phyloP scores from a whole-genome alignment of 2,113 vertebrate species.

The Haemorhous mexicanus region DNA sequence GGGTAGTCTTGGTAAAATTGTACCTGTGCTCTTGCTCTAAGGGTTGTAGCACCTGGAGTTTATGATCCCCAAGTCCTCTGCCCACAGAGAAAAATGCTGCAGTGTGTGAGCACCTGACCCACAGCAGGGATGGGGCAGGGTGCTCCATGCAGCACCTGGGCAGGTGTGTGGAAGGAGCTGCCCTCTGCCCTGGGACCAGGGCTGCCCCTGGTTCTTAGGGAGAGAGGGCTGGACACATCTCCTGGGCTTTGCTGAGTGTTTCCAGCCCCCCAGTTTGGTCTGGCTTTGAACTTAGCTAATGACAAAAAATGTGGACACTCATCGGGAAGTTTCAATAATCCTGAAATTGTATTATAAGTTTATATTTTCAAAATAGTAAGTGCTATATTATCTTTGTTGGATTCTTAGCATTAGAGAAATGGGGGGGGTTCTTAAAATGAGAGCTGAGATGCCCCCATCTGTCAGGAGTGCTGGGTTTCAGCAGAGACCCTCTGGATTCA shows the following conservation, averaged over 20 bases:
- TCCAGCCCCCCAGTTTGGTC: not conserved
- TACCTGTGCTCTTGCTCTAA: not conserved
- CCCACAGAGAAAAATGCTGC: not conserved
- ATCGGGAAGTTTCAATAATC: not conserved
- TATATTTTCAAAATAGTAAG: not conserved
- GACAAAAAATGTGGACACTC: not conserved
- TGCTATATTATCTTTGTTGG: not conserved
- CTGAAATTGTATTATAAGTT: not conserved
- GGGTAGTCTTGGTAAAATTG: rapidly evolving
- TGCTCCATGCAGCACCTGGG: not conserved
- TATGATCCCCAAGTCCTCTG: not conserved
- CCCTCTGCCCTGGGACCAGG: not conserved
- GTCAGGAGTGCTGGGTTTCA: not conserved
- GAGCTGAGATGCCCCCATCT: not conserved
- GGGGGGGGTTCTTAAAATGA: rapidly evolving
- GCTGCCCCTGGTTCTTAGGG: not conserved
- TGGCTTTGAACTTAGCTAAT: not conserved
- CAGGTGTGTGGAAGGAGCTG: not conserved
- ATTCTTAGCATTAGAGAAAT: not conserved
- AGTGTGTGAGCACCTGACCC: not conserved
- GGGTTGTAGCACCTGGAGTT: not conserved
- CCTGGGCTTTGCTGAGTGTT: not conserved
- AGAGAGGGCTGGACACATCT: not conserved
- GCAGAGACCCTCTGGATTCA: not conserved
- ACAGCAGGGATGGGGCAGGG: not conserved